Percentiles rank a stretch among this genome's conserved stretches.
These are phyloP conservation scores for Ectemnius cavifrons DNA, from an alignment of 2,888 invertebrate genomes.

Conservation along the genomic window DNA sequence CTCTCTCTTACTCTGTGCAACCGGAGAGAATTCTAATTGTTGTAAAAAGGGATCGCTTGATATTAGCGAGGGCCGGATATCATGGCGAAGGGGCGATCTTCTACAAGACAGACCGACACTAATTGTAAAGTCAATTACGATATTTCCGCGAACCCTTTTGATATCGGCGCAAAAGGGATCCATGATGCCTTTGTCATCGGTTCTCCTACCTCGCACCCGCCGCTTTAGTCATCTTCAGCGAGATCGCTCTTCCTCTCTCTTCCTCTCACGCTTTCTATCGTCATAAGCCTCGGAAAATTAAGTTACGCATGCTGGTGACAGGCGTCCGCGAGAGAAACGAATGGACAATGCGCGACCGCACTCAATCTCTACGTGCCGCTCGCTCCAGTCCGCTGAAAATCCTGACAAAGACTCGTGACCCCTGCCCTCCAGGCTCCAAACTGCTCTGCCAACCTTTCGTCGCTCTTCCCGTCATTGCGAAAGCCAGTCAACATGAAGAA, in stretches of 20 bases:
- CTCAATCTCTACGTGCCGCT: slow-evolving; percentile 55
- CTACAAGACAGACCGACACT: slow-evolving; percentile 45
- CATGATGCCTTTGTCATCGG: slow-evolving; percentile 51
- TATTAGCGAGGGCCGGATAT: slow-evolving; percentile 35
- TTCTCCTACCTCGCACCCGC: slow-evolving; percentile 1
- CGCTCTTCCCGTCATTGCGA: slow-evolving; percentile 45
- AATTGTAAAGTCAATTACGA: slow-evolving; percentile 70
- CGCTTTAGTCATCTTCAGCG: slow-evolving; percentile 7
- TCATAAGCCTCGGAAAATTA: slow-evolving; percentile 64
- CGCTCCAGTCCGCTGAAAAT: slow-evolving; percentile 52
- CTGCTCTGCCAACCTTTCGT: background rate
- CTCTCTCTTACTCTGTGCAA: background rate
- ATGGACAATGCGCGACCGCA: slow-evolving; percentile 63
- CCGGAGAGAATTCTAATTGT: slow-evolving; percentile 55
- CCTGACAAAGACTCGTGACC: slow-evolving; percentile 54
- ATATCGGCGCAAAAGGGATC: slow-evolving; percentile 52
- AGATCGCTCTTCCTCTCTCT: slow-evolving; percentile 9
- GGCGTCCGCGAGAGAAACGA: slow-evolving; percentile 60
- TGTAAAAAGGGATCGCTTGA: slow-evolving; percentile 46
- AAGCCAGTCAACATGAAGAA: slow-evolving; percentile 40
- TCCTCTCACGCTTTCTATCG: slow-evolving; percentile 10
- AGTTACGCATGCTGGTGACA: slow-evolving; percentile 71
- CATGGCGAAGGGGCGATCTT: slow-evolving; percentile 33
- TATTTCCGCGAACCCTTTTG: slow-evolving; percentile 57
- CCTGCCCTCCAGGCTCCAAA: background rate